These are phyloP conservation scores for Chrysolina oricalcia DNA, from an alignment of 2,888 invertebrate species.

Conservation along the genomic window DNA sequence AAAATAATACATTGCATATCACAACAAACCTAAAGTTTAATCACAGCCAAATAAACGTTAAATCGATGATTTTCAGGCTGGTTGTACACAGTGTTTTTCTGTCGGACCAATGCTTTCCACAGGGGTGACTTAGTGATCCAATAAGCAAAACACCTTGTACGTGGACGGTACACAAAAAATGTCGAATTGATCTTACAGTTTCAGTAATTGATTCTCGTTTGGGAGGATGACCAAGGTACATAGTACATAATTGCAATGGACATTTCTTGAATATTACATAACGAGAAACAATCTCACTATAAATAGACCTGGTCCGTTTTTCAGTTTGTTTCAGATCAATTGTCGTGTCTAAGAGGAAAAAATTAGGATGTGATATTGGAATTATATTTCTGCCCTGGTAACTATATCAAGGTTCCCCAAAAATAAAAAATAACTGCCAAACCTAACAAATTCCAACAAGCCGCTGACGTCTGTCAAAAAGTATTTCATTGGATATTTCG, in stretches of 20 bases:
- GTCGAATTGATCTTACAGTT: conserved; percentile 15
- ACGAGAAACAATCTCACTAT: neutral
- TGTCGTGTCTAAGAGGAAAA: conserved; percentile 22
- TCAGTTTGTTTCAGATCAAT: conserved; percentile 23
- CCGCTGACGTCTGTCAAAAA: too few relatives aligned
- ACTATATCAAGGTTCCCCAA: neutral
- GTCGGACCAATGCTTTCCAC: conserved; percentile 39
- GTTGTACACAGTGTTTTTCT: conserved; percentile 55
- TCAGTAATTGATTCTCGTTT: conserved; percentile 23
- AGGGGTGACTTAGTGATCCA: neutral
- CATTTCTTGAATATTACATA: too few relatives aligned
- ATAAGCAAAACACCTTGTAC: conserved; percentile 29
- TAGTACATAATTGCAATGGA: neutral
- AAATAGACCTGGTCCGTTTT: neutral
- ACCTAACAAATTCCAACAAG: neutral
- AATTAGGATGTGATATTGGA: conserved; percentile 43
- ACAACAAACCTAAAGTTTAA: conserved; percentile 63
- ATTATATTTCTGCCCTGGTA: conserved; percentile 6
- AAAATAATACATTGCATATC: conserved; percentile 58
- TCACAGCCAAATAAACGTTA: conserved; percentile 64
- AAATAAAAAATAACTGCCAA: neutral
- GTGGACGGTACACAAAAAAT: conserved; percentile 46
- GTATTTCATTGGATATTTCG: too few relatives aligned
- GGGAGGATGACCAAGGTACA: neutral
- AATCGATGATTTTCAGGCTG: conserved; percentile 60